These are phyloP conservation scores for Sylvietta virens DNA, from an alignment of 2,113 vertebrate species.

Conservation along the genomic window DNA sequence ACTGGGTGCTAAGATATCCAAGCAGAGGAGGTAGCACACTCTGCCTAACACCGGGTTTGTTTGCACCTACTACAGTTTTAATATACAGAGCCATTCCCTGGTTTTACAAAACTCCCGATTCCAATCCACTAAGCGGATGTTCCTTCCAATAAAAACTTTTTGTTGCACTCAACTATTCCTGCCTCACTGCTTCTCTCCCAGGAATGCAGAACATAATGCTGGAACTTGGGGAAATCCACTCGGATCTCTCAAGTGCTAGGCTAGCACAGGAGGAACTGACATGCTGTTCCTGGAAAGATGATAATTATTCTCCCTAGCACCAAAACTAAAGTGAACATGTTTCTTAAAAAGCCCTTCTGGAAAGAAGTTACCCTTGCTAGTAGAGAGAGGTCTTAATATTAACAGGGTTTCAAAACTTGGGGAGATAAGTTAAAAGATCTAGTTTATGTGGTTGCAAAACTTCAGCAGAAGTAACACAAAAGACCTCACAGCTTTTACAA, in stretches of 20 bases:
- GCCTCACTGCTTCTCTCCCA: not conserved
- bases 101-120: not conserved
- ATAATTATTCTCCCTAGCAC: not conserved
- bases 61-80: not conserved
- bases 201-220: not conserved
- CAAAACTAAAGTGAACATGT: not conserved
- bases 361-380: not conserved
- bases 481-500: not conserved
- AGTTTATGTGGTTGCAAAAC: not conserved
- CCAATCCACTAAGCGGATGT: not conserved
- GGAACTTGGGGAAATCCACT: not conserved
- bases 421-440: not conserved
- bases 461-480: not conserved
- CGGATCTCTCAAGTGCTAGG: not conserved
- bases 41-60: not conserved
- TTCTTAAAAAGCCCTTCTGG: not conserved
- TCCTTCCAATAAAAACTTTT: not conserved
- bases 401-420: not conserved
- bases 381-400: not conserved
- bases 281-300: accelerated
- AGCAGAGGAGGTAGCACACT: not conserved
- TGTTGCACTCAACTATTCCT: not conserved
- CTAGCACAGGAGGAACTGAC: not conserved
- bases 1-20: not conserved
- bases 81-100: not conserved